Evolutionary conservation across 2,113 vertebrate species (phyloP).

Genomic region (Oncorhynchus mykiss): DNA sequence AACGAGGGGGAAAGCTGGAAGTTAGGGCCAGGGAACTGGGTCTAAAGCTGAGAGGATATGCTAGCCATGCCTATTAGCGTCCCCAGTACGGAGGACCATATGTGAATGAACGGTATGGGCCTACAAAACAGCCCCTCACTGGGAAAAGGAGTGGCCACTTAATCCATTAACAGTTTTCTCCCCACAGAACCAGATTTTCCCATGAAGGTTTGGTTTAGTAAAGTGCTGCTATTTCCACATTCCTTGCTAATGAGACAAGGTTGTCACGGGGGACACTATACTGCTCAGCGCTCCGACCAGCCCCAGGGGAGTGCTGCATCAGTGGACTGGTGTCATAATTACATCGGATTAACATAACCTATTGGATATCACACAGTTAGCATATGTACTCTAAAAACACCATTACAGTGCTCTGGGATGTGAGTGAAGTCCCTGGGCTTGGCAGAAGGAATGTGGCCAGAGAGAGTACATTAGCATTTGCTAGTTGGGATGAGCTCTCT

Average conservation of each 20-base stretch:
- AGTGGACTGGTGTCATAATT: slow-evolving; percentile 36
- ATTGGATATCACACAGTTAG: slow-evolving; percentile 51
- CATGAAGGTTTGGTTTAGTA: slow-evolving; percentile 59
- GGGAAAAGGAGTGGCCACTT: slow-evolving; percentile 57
- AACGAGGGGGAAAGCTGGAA: slow-evolving; percentile 63
- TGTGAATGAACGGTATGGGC: slow-evolving; percentile 43
- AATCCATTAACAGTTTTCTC: slow-evolving; percentile 60
- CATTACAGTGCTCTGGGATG: slow-evolving; percentile 21
- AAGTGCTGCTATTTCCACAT: slow-evolving; percentile 49
- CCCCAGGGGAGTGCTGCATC: slow-evolving; percentile 18
- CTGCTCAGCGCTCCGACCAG: slow-evolving; percentile 6
- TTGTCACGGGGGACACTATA: slow-evolving; percentile 15
- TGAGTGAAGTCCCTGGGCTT: slow-evolving; percentile 37
- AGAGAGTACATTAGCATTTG: slow-evolving; percentile 25
- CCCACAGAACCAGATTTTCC: slow-evolving; percentile 56
- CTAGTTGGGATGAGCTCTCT: not conserved
- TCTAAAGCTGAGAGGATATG: slow-evolving; percentile 54
- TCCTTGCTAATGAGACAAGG: slow-evolving; percentile 51
- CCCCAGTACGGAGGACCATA: slow-evolving; percentile 32
- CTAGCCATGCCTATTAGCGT: slow-evolving; percentile 58
- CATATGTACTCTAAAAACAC: slow-evolving; percentile 52
- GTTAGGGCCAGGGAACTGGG: slow-evolving; percentile 46
- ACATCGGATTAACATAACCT: slow-evolving; percentile 35
- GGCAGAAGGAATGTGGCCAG: slow-evolving; percentile 21
- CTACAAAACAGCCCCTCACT: slow-evolving; percentile 29